Conservation (phyloP, 2,797 vertebrate genomes). For the Tinamus major region DNA sequence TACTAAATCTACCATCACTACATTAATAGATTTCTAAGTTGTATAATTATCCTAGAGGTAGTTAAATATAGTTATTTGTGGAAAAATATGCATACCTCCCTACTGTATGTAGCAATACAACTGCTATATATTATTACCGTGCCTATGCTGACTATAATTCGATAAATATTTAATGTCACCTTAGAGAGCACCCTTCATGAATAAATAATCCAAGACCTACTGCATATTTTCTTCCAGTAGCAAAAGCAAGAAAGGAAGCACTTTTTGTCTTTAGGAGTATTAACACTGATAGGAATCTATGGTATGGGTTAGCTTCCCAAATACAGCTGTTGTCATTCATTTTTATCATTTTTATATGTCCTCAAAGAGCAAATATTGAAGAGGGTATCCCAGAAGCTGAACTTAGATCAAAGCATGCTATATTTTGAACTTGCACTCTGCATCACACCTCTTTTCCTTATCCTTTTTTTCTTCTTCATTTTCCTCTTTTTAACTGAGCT, state of each 20-base stretch:
- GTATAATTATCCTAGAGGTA: not conserved
- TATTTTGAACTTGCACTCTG: constrained; percentile 3
- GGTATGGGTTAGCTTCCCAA: not conserved
- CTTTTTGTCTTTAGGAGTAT: not conserved
- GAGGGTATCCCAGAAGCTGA: not conserved
- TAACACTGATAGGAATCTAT: not conserved
- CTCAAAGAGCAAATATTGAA: not conserved
- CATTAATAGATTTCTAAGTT: not conserved
- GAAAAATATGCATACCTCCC: not conserved
- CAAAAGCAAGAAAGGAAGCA: not conserved
- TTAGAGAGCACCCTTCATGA: not conserved
- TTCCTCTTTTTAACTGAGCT: not conserved
- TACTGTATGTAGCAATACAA: not conserved
- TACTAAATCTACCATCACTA: not conserved
- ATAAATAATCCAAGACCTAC: not conserved
- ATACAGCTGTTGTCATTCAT: not conserved
- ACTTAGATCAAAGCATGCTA: constrained; percentile 7
- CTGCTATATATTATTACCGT: not conserved
- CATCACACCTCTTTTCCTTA: not conserved
- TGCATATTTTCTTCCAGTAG: not conserved
- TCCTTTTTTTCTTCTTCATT: not conserved
- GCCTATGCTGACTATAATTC: not conserved
- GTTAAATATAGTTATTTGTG: not conserved
- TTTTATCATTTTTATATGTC: not conserved
- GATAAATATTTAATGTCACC: not conserved